These are phyloP conservation scores for Latheticus oryzae DNA, from an alignment of 2,888 invertebrate species.

Conservation along the genomic window DNA sequence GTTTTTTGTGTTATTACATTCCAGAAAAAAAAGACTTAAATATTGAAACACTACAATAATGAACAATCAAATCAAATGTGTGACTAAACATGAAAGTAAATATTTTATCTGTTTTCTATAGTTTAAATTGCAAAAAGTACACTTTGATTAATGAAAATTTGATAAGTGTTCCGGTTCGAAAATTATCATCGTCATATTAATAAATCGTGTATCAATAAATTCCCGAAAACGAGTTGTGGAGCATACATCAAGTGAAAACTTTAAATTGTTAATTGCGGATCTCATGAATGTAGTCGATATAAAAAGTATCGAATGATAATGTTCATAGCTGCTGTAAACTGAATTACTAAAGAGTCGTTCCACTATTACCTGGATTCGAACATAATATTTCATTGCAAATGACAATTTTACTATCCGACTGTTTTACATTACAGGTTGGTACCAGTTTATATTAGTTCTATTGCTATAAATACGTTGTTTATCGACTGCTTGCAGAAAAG, in stretches of 20 bases:
- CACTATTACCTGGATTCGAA: not conserved
- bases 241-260: conserved; percentile 10
- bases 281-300: conserved; percentile 5
- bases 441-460: too few relatives aligned
- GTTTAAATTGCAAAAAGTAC: conserved; percentile 28
- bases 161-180: conserved; percentile 26
- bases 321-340: conserved; percentile 1
- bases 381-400: conserved; percentile 9
- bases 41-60: too few relatives aligned
- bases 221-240: conserved; percentile 5
- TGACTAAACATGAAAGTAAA: too few relatives aligned
- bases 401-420: too few relatives aligned
- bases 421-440: too few relatives aligned
- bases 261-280: conserved; percentile 16
- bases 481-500: too few relatives aligned
- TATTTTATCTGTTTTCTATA: too few relatives aligned
- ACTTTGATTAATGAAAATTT: conserved; percentile 29
- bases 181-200: conserved; percentile 23
- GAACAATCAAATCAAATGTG: too few relatives aligned
- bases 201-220: conserved; percentile 22
- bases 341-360: conserved; percentile 4
- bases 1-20: too few relatives aligned
- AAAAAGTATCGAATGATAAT: conserved; percentile 8
- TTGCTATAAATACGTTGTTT: too few relatives aligned
- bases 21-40: too few relatives aligned